A percentile compares a stretch with the other conserved stretches of the same genome.
These are phyloP conservation scores for Hirundichthys speculiger DNA, from an alignment of 2,113 vertebrate genomes.

Conservation along the genomic window DNA sequence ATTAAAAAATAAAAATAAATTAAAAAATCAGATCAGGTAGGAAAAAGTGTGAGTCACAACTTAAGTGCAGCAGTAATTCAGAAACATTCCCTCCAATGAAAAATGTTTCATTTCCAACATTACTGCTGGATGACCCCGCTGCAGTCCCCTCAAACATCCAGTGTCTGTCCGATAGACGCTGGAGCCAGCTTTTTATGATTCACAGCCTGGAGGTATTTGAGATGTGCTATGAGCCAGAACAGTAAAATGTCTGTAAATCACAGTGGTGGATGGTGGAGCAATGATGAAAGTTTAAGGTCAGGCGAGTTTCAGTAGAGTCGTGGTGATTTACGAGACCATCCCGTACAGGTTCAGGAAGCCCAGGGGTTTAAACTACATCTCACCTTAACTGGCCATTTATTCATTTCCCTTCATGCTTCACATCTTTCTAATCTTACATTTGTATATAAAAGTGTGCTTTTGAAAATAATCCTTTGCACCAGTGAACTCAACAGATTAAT, in stretches of 20 bases:
- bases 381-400: not conserved
- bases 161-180: conserved; percentile 20
- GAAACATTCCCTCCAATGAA: not conserved
- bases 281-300: conserved; percentile 19
- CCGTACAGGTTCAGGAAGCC: conserved; percentile 9
- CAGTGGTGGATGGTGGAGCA: not conserved
- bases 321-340: conserved; percentile 26
- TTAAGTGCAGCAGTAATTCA: not conserved
- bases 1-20: conserved; percentile 13
- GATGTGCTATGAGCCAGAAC: conserved; percentile 30
- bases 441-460: too few species aligned
- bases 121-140: not conserved
- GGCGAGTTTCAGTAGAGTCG: conserved; percentile 15
- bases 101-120: conserved; percentile 12
- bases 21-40: not conserved
- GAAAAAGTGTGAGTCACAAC: conserved; percentile 7
- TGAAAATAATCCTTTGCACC: too few species aligned
- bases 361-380: conserved; percentile 29
- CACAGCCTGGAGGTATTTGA: conserved; percentile 41
- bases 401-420: not conserved
- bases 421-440: too few species aligned
- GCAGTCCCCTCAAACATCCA: not conserved
- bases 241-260: conserved; percentile 50
- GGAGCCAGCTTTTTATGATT: conserved; percentile 31
- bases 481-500: too few species aligned